Evolutionary conservation across 2,888 invertebrate species (phyloP).

Genomic region (Autographa pulchrina): DNA sequence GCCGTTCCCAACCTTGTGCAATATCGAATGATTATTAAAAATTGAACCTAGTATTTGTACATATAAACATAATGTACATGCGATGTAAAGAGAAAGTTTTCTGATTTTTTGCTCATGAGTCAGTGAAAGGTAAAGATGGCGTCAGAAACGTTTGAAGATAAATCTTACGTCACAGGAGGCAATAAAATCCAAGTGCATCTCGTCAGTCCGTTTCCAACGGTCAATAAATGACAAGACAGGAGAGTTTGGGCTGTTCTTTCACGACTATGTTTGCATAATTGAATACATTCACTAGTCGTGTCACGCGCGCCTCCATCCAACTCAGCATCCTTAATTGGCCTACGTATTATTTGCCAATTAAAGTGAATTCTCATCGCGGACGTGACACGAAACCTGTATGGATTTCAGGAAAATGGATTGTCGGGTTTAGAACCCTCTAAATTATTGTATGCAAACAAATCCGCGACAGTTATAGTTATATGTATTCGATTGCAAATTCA

Average conservation of each 20-base stretch:
- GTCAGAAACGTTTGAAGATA: slow-evolving; percentile 25
- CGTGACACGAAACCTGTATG: slow-evolving; percentile 87
- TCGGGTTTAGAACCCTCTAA: slow-evolving; percentile 69
- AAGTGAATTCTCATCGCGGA: slow-evolving; percentile 88
- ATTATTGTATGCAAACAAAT: slow-evolving; percentile 76
- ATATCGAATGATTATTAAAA: slow-evolving; percentile 64
- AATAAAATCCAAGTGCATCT: slow-evolving; percentile 46
- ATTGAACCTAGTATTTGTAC: slow-evolving; percentile 53
- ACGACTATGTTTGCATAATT: slow-evolving; percentile 87
- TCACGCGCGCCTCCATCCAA: slow-evolving; percentile 87
- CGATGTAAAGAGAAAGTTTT: slow-evolving; percentile 63
- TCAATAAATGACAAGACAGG: slow-evolving; percentile 70
- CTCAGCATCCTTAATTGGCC: slow-evolving; percentile 89
- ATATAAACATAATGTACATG: slow-evolving; percentile 29
- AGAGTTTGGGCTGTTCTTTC: slow-evolving; percentile 78
- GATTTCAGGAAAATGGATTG: slow-evolving; percentile 72
- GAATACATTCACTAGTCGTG: slow-evolving; percentile 86
- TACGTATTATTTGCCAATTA: slow-evolving; percentile 90
- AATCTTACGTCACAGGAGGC: slow-evolving; percentile 35
- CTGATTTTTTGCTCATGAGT: slow-evolving; percentile 58
- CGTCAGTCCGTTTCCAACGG: slow-evolving; percentile 59
- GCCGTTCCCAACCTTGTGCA: slow-evolving; percentile 65
- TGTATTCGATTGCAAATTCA: slow-evolving; percentile 54
- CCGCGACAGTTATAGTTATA: slow-evolving; percentile 29
- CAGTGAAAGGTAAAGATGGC: slow-evolving; percentile 78